Evolutionary conservation across 1,140 invertebrate species (phyloP).

Genomic region (Dysdera silvatica): DNA sequence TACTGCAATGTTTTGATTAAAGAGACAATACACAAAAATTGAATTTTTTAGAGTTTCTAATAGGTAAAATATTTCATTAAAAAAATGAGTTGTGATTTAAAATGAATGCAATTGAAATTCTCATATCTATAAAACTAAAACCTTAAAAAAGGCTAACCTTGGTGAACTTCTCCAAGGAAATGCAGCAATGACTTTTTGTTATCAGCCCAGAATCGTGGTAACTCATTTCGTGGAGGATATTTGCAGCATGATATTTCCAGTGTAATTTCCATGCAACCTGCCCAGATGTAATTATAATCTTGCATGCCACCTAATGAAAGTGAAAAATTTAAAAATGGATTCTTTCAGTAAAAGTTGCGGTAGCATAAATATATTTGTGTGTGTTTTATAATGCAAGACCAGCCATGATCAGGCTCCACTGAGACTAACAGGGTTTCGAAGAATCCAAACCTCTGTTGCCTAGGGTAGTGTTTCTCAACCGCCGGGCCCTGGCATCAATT

Average conservation of each 20-base stretch:
- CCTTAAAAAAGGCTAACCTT: constrained; percentile 26
- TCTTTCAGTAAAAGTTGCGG: neutral
- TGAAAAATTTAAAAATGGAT: neutral
- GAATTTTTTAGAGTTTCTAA: neutral
- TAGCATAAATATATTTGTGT: neutral
- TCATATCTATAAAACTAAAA: neutral
- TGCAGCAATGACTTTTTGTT: constrained; percentile 82
- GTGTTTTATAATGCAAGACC: neutral
- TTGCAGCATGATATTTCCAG: constrained; percentile 96
- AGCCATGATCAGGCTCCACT: no score
- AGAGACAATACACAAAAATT: no score
- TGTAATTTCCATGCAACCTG: constrained; percentile 97
- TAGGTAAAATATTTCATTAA: neutral
- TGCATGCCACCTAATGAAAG: constrained; percentile 61
- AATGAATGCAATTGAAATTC: neutral
- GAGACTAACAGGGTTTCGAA: no score
- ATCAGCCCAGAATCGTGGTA: constrained; percentile 88
- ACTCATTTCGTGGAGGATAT: constrained; percentile 72
- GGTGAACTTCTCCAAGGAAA: constrained; percentile 76
- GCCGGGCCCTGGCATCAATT: no score
- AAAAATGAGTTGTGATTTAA: neutral
- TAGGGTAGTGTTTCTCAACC: no score
- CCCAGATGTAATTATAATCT: constrained; percentile 97
- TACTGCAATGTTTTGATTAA: no score
- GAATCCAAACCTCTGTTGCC: no score